A percentile compares a stretch with the other conserved stretches of the same genome.
These are phyloP conservation scores for Gopherus flavomarginatus DNA, from an alignment of 2,113 vertebrate genomes.

Conservation along the genomic window DNA sequence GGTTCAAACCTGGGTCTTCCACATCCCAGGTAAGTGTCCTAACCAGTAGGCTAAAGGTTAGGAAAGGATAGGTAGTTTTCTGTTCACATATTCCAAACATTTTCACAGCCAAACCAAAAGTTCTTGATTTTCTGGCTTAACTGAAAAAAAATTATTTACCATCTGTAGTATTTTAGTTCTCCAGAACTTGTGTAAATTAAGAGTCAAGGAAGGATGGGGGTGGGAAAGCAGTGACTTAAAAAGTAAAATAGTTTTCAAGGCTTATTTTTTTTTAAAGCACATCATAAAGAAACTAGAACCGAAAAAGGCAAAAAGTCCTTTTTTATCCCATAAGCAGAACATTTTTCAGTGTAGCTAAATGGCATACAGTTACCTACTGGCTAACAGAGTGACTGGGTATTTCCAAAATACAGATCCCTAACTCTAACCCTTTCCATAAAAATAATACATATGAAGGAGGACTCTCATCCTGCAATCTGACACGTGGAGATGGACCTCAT, in stretches of 20 bases:
- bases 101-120: too few species aligned
- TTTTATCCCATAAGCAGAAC: background rate
- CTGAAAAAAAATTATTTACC: too few species aligned
- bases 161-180: too few species aligned
- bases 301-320: background rate
- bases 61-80: background rate
- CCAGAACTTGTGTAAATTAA: background rate
- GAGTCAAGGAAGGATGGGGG: background rate
- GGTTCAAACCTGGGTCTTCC: background rate
- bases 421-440: background rate
- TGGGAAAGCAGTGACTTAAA: background rate
- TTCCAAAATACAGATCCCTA: background rate
- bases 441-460: background rate
- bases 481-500: background rate
- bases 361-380: background rate
- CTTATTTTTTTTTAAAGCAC: background rate
- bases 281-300: background rate
- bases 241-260: background rate
- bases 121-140: too few species aligned
- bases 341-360: background rate
- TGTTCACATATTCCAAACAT: background rate
- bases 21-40: background rate
- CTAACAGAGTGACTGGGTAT: background rate
- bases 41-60: background rate
- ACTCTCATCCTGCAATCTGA: background rate